These are phyloP conservation scores for Tetranychus truncatus DNA, from an alignment of 2,888 invertebrate species.

Conservation along the genomic window DNA sequence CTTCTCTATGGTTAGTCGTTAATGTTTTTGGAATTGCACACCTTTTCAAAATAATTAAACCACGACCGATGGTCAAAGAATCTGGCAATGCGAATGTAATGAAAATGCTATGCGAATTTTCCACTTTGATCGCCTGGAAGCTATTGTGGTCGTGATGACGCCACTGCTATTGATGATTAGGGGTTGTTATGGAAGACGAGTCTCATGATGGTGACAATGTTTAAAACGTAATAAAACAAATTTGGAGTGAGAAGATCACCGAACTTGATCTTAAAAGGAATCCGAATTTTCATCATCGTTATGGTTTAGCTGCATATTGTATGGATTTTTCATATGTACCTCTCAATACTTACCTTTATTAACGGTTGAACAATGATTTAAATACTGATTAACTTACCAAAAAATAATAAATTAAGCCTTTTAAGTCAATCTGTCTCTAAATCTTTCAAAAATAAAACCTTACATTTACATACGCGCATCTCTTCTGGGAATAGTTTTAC, in stretches of 20 bases:
- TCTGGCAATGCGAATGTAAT: neutral
- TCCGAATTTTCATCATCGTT: constrained; percentile 87
- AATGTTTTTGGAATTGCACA: constrained; percentile 69
- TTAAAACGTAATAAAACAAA: constrained; percentile 52
- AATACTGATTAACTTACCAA: constrained; percentile 34
- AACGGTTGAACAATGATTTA: constrained; percentile 39
- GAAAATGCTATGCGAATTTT: no score
- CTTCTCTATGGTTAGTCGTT: constrained; percentile 62
- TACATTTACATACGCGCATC: constrained; percentile 41
- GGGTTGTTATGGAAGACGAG: no score
- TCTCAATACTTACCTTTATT: neutral
- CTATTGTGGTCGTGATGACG: neutral
- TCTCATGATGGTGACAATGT: neutral
- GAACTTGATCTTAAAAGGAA: constrained; percentile 71
- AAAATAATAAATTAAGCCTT: constrained; percentile 29
- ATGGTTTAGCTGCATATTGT: constrained; percentile 87
- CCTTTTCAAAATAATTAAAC: constrained; percentile 27
- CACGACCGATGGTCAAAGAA: neutral
- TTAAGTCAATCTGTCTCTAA: constrained; percentile 33
- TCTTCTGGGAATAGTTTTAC: constrained; percentile 38
- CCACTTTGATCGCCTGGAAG: neutral
- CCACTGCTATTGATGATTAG: neutral
- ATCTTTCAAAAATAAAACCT: constrained; percentile 23
- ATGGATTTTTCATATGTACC: constrained; percentile 90
- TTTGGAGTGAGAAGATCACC: constrained; percentile 76